Conservation (phyloP, 2,888 invertebrate genomes). For the Sialis lutaria region DNA sequence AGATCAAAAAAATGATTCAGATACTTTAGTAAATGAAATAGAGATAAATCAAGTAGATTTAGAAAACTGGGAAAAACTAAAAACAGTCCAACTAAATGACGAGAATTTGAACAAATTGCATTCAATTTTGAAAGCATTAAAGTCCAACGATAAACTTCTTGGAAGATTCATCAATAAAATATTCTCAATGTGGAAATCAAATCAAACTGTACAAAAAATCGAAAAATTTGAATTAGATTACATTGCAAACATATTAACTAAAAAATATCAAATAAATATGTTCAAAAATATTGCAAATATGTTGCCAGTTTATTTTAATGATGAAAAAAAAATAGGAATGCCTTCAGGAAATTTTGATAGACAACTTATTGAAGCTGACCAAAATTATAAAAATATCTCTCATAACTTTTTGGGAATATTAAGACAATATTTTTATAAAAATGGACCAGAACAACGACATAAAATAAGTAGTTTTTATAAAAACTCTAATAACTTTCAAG, state of each 20-base stretch:
- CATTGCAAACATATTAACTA: constrained; percentile 6
- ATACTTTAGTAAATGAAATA: no score
- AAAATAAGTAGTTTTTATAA: neutral
- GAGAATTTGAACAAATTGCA: neutral
- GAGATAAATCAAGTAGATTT: neutral
- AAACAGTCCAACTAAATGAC: neutral
- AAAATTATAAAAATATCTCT: constrained; percentile 6
- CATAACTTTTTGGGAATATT: constrained; percentile 8
- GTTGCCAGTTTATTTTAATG: constrained; percentile 2
- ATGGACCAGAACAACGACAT: constrained; percentile 5
- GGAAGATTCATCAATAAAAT: no score
- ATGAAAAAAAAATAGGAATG: constrained; percentile 2
- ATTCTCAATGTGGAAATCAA: neutral
- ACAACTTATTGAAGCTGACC: constrained; percentile 4
- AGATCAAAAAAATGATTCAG: no score
- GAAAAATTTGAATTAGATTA: neutral
- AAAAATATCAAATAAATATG: constrained; percentile 8
- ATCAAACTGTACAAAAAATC: neutral
- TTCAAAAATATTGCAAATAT: constrained; percentile 7
- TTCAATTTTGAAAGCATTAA: neutral
- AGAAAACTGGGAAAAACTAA: neutral
- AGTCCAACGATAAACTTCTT: no score
- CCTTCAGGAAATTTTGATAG: constrained; percentile 2
- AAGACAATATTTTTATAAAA: constrained; percentile 8
- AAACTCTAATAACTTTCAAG: neutral